These are phyloP conservation scores for Corythornis madagascariensis DNA, from an alignment of 2,113 vertebrate genomes.

Conservation along the genomic window DNA sequence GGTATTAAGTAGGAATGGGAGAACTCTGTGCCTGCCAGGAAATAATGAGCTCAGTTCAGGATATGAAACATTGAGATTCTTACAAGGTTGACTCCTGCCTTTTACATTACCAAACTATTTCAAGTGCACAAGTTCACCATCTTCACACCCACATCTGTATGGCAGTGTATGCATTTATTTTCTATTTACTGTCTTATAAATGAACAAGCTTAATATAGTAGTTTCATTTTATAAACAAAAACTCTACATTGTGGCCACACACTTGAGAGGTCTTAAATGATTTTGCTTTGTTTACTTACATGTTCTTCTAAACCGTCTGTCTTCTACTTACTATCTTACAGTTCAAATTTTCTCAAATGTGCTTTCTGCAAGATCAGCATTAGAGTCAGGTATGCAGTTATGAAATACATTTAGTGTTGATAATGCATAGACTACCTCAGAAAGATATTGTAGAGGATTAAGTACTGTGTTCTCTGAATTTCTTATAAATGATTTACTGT, in stretches of 20 bases:
- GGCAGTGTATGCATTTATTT: background rate
- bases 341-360: background rate
- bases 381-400: background rate
- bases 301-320: background rate
- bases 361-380: constrained; percentile 10
- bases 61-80: background rate
- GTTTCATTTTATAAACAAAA: background rate
- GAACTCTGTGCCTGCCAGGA: background rate
- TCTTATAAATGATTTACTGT: background rate
- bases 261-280: background rate
- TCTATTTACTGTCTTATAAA: background rate
- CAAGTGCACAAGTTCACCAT: background rate
- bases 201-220: background rate
- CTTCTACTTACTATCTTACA: background rate
- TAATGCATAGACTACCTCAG: background rate
- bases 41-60: background rate
- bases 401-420: background rate
- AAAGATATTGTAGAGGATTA: background rate
- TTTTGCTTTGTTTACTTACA: background rate
- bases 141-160: background rate
- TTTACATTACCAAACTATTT: background rate
- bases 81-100: background rate
- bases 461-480: background rate
- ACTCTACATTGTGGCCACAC: background rate
- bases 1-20: background rate